Evolutionary conservation across 2,888 invertebrate genomes (phyloP), one percentile per base, ranked within the genome.

Genomic region (Aphodius sticticus): DNA sequence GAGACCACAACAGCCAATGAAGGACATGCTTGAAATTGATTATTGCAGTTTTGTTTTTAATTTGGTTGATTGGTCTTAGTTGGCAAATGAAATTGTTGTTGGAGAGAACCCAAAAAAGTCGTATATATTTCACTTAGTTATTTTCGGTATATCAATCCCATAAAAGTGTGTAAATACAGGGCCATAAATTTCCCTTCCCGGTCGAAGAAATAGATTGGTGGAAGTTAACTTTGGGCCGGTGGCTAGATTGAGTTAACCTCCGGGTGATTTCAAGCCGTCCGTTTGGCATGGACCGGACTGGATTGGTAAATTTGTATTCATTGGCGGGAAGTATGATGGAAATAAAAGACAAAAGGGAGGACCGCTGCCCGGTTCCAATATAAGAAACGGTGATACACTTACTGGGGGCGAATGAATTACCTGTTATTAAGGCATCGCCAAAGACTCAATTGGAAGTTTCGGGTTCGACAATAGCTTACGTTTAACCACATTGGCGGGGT

Each of bases 371-470:
- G 35, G 9, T 53, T 72, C 74, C 75, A 75, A 79, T 72, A 77
- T 77, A 79, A 77, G 79, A 79, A 79, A 79, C 77, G 69, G 75
- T 74, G 80, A 80, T 80, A 80, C 75, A 80, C 77, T 77, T 76
- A 76, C 77, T 74, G 75, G 71, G 69, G 76, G 72, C 81, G 83
- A 87, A 87, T 85, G 85, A 86, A 87, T 86, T 86, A 85, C 86
- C 84, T 85, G 84, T 86, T 86, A 86, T 86, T 85, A 85, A 84
- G 86, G 84, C 86, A 85, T 86, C 84, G 85, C 83, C 84, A 83
- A 84, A 85, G 85, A 86, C 85, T 86, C 86, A 85, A 87, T 87
- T 87, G 86, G 86, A 86, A 87, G 85, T 87, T 86, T 87, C 85
- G 84, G 85, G 84, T 84, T 85, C 85, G 85, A 87, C 87, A 87